Conservation (phyloP, 2,888 invertebrate species). For the Thyatira batis region DNA sequence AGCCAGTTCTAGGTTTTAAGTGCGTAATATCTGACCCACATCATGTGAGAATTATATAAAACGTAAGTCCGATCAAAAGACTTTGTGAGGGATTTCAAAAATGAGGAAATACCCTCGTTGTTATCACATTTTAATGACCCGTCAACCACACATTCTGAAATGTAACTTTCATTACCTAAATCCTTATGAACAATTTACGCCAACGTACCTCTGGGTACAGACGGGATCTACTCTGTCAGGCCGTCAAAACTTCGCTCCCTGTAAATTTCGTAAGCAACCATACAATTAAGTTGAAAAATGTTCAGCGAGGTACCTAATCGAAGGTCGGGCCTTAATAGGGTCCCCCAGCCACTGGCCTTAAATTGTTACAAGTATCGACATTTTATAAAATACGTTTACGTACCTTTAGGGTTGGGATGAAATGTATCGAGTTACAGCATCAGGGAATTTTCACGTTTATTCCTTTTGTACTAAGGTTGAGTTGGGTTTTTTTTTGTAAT, state of each 20-base stretch:
- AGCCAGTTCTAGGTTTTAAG: too few species aligned
- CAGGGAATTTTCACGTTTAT: background rate
- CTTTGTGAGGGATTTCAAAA: background rate
- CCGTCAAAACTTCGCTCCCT: conserved; percentile 18
- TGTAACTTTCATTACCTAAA: background rate
- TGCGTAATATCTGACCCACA: too few species aligned
- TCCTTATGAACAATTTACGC: background rate
- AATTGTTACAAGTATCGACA: conserved; percentile 27
- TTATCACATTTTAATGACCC: background rate
- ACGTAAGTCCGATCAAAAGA: too few species aligned
- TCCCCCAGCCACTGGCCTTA: conserved; percentile 17
- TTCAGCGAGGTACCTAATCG: conserved; percentile 42
- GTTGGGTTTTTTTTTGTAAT: background rate
- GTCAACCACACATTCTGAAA: background rate
- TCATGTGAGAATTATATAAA: too few species aligned
- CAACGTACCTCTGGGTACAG: background rate
- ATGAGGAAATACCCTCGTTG: too few species aligned
- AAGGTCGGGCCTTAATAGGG: conserved; percentile 31
- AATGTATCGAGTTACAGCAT: background rate
- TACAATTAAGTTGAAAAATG: conserved; percentile 58
- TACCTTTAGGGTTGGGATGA: conserved; percentile 1
- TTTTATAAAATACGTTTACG: conserved; percentile 18
- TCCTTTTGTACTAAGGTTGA: background rate
- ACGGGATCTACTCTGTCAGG: conserved; percentile 6
- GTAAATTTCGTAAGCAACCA: conserved; percentile 36